phyloP scores from a whole-genome alignment of 92 coral and sea anemone species.

The Epizoanthus ramosus region DNA sequence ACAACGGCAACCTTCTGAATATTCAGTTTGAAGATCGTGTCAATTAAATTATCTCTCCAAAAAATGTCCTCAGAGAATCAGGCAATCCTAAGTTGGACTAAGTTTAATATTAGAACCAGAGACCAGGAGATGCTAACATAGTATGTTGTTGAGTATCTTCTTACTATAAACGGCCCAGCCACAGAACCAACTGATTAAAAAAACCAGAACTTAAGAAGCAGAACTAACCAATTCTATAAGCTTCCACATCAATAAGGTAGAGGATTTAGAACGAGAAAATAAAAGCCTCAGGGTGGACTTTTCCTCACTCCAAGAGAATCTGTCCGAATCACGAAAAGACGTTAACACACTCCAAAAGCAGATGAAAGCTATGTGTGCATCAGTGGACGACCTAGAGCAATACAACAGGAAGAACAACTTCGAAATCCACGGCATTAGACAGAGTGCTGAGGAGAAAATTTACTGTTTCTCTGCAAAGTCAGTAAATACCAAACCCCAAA shows the following conservation, averaged over 20 bases:
- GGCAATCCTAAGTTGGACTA: no score
- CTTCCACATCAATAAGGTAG: slow-evolving; percentile 2
- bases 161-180: no score
- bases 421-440: slow-evolving; percentile 9
- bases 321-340: background rate
- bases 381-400: slow-evolving; percentile 12
- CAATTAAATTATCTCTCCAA: no score
- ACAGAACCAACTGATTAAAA: background rate
- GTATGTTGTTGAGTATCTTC: no score
- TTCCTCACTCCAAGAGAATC: background rate
- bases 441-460: background rate
- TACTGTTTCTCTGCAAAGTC: no score
- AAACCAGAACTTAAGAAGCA: background rate
- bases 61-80: no score
- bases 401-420: background rate
- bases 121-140: no score
- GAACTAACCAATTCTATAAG: background rate
- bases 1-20: no score
- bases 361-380: background rate
- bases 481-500: no score
- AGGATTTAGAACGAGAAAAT: slow-evolving; percentile 2
- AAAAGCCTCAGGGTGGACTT: background rate
- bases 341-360: background rate
- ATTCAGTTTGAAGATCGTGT: no score
- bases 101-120: no score